These are phyloP conservation scores for Apocheima hispidaria DNA, from an alignment of 2,888 invertebrate genomes.

Conservation along the genomic window DNA sequence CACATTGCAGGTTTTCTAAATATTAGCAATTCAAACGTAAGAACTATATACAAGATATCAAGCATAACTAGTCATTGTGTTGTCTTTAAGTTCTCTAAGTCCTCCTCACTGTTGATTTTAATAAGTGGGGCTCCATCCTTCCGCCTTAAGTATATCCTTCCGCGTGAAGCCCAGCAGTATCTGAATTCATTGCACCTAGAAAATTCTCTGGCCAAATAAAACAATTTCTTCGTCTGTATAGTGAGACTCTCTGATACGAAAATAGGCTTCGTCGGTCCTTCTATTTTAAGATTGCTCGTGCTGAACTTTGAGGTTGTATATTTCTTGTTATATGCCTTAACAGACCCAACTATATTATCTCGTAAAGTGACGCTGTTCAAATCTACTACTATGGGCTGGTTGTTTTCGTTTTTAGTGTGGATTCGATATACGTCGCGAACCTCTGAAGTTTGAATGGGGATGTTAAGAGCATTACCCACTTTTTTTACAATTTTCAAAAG, in stretches of 20 bases:
- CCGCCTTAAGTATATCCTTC: conserved; percentile 5
- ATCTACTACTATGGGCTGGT: conserved; percentile 11
- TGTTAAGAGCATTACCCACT: background rate
- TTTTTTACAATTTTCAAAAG: background rate
- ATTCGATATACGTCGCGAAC: conserved; percentile 15
- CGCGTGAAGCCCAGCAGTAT: conserved; percentile 9
- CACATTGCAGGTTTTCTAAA: background rate
- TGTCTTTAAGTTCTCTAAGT: background rate
- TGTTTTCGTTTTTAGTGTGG: conserved; percentile 10
- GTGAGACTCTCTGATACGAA: conserved; percentile 13
- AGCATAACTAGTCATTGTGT: background rate
- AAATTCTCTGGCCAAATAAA: conserved; percentile 5
- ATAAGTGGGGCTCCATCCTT: conserved; percentile 5
- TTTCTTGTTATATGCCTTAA: conserved; percentile 10
- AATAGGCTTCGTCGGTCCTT: background rate
- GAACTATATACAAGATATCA: background rate
- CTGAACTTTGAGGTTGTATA: conserved; percentile 1
- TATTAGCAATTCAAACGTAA: background rate
- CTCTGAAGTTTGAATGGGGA: background rate
- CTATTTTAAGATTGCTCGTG: background rate
- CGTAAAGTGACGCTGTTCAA: background rate
- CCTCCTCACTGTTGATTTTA: background rate
- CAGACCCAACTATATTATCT: conserved; percentile 1
- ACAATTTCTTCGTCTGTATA: conserved; percentile 1
- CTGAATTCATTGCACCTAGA: background rate